Conservation (phyloP, 2,888 invertebrate genomes). For the Eupithecia inturbata region DNA sequence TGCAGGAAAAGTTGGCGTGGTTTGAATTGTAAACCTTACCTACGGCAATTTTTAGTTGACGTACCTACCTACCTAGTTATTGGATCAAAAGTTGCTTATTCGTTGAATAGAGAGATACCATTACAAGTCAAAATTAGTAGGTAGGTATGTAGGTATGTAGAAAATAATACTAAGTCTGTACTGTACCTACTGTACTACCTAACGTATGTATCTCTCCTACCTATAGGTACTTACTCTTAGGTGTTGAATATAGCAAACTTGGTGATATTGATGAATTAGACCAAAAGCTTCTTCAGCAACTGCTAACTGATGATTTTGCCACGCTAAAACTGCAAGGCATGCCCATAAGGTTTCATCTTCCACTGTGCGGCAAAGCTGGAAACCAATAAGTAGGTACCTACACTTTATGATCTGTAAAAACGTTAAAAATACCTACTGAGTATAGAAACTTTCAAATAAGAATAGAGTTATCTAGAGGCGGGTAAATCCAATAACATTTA, state of each 20-base stretch:
- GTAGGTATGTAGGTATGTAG: background rate
- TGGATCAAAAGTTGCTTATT: too few species aligned
- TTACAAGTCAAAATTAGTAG: background rate
- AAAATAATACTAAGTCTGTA: too few species aligned
- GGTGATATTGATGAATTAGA: constrained; percentile 83
- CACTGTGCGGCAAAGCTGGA: constrained; percentile 77
- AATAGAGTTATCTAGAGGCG: background rate
- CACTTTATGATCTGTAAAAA: background rate
- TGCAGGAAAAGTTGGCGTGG: too few species aligned
- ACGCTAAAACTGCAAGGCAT: constrained; percentile 95
- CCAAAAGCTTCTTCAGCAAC: constrained; percentile 98
- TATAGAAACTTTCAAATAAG: background rate
- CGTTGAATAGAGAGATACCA: too few species aligned
- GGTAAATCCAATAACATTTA: background rate
- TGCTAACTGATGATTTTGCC: constrained; percentile 92
- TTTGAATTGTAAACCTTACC: too few species aligned
- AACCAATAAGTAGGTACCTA: background rate
- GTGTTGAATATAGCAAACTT: constrained; percentile 93
- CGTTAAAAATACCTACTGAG: background rate
- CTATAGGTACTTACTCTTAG: constrained; percentile 86
- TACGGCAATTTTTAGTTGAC: too few species aligned
- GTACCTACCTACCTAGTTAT: too few species aligned
- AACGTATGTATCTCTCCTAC: too few species aligned
- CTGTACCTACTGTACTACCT: too few species aligned
- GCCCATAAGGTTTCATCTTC: constrained; percentile 92